Evolutionary conservation across 2,113 vertebrate species (phyloP).

Genomic region (Grammomys surdaster): DNA sequence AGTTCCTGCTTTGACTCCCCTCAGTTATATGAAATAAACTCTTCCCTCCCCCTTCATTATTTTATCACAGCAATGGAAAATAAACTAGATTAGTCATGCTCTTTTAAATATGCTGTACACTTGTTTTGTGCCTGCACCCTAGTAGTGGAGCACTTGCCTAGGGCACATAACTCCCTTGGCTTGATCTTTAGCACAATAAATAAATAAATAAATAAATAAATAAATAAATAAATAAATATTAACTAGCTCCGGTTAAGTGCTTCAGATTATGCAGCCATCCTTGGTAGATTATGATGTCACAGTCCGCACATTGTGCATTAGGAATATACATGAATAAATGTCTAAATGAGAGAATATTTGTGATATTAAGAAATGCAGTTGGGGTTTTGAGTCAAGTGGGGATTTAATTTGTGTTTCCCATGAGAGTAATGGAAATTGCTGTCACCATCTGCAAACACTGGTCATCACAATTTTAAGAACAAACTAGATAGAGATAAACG

Average conservation of each 20-base stretch:
- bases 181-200: background rate
- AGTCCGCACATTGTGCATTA: background rate
- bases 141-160: too few relatives aligned
- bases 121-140: background rate
- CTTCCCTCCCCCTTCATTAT: background rate
- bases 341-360: background rate
- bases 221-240: background rate
- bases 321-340: background rate
- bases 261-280: background rate
- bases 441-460: background rate
- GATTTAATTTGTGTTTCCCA: background rate
- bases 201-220: background rate
- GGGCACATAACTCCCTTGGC: background rate
- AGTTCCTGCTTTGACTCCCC: background rate
- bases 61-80: background rate
- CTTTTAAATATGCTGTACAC: background rate
- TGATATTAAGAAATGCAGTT: background rate
- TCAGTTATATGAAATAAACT: background rate
- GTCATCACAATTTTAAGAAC: conserved; percentile 1
- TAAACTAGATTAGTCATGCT: background rate
- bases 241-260: background rate
- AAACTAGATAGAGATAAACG: background rate
- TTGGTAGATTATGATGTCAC: background rate
- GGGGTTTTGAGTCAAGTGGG: background rate
- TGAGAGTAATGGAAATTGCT: background rate